Evolutionary conservation across 2,888 invertebrate genomes (phyloP).

Genomic region (Nephrotoma guestfalica): DNA sequence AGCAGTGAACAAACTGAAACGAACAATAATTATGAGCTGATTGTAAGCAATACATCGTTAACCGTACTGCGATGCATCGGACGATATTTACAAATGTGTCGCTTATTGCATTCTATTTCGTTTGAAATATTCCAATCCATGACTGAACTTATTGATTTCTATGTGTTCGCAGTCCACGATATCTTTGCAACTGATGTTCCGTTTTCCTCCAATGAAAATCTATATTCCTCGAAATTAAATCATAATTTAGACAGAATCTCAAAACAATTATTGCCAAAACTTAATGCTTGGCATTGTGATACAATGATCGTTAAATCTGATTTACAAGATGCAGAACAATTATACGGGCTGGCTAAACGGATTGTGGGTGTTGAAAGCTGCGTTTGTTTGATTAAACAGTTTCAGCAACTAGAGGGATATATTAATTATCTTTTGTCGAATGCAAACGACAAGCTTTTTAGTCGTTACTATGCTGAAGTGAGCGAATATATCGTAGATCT

Average conservation of each 20-base stretch:
- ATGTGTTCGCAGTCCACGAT: conserved; percentile 73
- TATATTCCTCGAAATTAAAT: conserved; percentile 33
- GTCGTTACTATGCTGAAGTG: not conserved
- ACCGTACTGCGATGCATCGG: conserved; percentile 81
- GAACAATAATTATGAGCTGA: conserved; percentile 26
- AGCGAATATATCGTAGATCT: conserved; percentile 38
- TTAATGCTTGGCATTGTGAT: conserved; percentile 16
- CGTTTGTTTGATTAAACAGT: conserved; percentile 77
- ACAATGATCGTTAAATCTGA: conserved; percentile 40
- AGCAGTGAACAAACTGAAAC: conserved; percentile 16
- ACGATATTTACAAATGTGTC: conserved; percentile 85
- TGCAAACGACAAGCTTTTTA: not conserved
- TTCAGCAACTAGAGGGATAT: conserved; percentile 68
- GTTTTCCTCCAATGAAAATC: conserved; percentile 9
- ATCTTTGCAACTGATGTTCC: conserved; percentile 61
- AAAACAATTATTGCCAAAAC: conserved; percentile 45
- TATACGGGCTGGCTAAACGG: conserved; percentile 73
- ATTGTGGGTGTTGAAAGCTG: conserved; percentile 88
- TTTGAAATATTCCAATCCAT: conserved; percentile 81
- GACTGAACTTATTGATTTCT: conserved; percentile 87
- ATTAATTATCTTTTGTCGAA: conserved; percentile 66
- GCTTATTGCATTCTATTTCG: conserved; percentile 75
- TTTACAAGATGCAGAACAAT: conserved; percentile 48
- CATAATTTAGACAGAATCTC: conserved; percentile 62
- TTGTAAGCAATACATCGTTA: conserved; percentile 83